Percentiles rank a stretch among this genome's conserved stretches.
These are phyloP conservation scores for Trachelus tabidus DNA, from an alignment of 2,888 invertebrate genomes.

Conservation along the genomic window DNA sequence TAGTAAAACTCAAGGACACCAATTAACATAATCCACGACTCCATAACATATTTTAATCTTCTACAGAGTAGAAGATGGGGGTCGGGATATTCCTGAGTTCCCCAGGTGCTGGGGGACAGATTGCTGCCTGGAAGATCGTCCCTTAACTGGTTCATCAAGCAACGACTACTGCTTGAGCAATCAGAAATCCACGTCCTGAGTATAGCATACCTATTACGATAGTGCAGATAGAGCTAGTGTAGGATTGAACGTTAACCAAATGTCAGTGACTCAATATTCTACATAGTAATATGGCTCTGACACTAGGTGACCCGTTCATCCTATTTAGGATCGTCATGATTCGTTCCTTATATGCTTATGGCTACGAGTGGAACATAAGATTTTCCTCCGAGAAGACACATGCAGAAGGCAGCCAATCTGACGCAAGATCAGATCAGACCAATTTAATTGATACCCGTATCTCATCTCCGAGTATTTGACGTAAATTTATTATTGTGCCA, in stretches of 20 bases:
- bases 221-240: not conserved
- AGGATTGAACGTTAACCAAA: not conserved
- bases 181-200: not conserved
- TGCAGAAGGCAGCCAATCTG: not conserved
- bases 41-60: not conserved
- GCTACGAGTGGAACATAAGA: not conserved
- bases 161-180: not conserved
- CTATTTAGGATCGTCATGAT: not conserved
- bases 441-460: not conserved
- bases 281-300: not conserved
- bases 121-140: not conserved
- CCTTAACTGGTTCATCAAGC: not conserved
- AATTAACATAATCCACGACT: not conserved
- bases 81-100: not conserved
- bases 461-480: not conserved
- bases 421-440: not conserved
- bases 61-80: not conserved
- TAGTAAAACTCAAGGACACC: not conserved
- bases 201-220: not conserved
- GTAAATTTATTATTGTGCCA: slow-evolving; percentile 11
- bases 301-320: not conserved
- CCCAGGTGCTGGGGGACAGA: not conserved
- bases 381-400: not conserved
- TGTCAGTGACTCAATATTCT: not conserved
- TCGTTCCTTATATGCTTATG: not conserved